These are phyloP conservation scores for Anabacerthia variegaticeps DNA, from an alignment of 2,797 vertebrate species.

Conservation along the genomic window DNA sequence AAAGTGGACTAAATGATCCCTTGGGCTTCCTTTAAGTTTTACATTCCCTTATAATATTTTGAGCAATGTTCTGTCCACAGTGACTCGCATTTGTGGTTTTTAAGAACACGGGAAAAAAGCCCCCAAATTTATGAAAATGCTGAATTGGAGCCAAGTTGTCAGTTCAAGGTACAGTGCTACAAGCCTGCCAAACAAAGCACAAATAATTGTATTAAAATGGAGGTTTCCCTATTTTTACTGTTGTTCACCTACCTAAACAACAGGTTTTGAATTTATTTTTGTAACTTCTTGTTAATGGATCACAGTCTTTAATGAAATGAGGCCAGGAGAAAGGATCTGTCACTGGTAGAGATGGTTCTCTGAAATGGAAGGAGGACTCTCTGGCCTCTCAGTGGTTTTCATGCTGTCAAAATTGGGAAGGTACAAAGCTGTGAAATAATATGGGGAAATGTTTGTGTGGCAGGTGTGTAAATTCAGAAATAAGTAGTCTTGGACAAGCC, in stretches of 20 bases:
- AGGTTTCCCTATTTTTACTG: neutral
- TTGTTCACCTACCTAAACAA: neutral
- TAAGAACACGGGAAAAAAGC: neutral
- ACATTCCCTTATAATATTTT: neutral
- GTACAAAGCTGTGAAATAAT: neutral
- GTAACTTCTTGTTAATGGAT: neutral
- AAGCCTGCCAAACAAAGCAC: neutral
- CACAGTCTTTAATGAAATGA: neutral
- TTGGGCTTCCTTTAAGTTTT: neutral
- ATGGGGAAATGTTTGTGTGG: neutral
- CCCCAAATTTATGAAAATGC: neutral
- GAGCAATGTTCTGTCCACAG: neutral
- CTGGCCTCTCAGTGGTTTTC: neutral
- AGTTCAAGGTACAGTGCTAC: neutral
- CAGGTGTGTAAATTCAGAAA: neutral
- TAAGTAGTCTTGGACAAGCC: neutral
- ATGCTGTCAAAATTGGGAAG: neutral
- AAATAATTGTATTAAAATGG: neutral
- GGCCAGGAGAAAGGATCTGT: neutral
- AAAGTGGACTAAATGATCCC: neutral
- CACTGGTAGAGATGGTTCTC: neutral
- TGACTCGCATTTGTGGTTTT: neutral
- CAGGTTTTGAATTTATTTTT: neutral
- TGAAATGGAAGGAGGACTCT: neutral
- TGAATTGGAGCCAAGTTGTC: conserved; percentile 9